phyloP scores from a whole-genome alignment of 2,797 vertebrate genomes.

The Onychomys torridus region DNA sequence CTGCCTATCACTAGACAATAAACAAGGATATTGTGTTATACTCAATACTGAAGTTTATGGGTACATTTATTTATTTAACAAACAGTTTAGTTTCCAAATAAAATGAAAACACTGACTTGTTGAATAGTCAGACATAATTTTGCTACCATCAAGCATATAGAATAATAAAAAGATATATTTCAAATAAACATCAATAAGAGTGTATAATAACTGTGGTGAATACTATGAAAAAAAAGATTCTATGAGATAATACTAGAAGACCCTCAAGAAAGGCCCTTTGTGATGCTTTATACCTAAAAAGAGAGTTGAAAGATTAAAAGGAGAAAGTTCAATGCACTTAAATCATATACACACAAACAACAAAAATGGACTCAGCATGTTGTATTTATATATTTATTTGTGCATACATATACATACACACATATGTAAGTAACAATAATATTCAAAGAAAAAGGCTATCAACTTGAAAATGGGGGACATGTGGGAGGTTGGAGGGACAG shows the following conservation, averaged over 20 bases:
- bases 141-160: neutral
- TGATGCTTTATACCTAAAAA: neutral
- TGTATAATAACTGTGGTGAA: neutral
- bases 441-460: neutral
- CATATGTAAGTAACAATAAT: neutral
- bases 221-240: constrained; percentile 23
- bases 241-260: neutral
- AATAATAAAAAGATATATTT: constrained; percentile 23
- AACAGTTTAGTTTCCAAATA: constrained; percentile 17
- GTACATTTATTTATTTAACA: neutral
- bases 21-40: constrained; percentile 10
- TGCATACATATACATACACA: neutral
- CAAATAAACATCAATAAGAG: neutral
- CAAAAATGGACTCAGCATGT: neutral
- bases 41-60: neutral
- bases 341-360: neutral
- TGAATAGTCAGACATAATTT: neutral
- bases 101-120: constrained; percentile 10
- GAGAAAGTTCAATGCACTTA: neutral
- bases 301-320: neutral
- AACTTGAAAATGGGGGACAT: neutral
- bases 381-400: neutral
- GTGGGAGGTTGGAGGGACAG: neutral
- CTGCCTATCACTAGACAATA: neutral
- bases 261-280: neutral